A percentile compares a stretch with the other conserved stretches of the same genome.
Conservation (phyloP, 1,140 invertebrate genomes). For the Bombus vancouverensis region DNA sequence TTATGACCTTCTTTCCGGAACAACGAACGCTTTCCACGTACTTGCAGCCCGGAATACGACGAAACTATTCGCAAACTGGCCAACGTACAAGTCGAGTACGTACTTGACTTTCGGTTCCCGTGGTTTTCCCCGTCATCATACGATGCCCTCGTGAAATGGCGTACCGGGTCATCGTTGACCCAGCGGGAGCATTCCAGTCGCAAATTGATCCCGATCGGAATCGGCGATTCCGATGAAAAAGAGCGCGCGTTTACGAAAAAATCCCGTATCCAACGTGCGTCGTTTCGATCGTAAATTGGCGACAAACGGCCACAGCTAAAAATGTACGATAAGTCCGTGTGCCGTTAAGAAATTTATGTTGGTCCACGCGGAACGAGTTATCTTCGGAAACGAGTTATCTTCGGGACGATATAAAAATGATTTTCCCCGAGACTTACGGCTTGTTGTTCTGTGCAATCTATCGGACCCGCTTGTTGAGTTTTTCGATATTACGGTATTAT, state of each 20-base stretch:
- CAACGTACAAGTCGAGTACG: neutral
- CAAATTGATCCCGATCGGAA: constrained; percentile 17
- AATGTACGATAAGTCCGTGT: constrained; percentile 14
- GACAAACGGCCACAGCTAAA: constrained; percentile 13
- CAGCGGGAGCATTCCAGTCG: neutral
- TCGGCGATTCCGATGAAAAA: constrained; percentile 21
- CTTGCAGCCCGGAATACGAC: neutral
- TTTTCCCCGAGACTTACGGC: constrained; percentile 3
- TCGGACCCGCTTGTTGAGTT: neutral
- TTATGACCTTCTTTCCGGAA: constrained; percentile 55
- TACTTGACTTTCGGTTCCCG: constrained; percentile 18
- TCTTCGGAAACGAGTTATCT: constrained; percentile 6
- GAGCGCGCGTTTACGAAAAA: neutral
- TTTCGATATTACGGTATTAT: neutral
- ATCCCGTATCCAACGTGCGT: constrained; percentile 16
- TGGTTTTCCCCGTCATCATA: neutral
- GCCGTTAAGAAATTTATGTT: constrained; percentile 31
- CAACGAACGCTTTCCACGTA: constrained; percentile 59
- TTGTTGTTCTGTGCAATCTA: neutral
- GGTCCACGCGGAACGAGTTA: neutral
- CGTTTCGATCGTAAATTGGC: constrained; percentile 16
- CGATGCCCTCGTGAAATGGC: neutral
- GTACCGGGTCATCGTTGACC: neutral
- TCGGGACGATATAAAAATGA: constrained; percentile 9
- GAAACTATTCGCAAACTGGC: constrained; percentile 37